Evolutionary conservation across 1,140 invertebrate genomes (phyloP), one percentile per base, ranked within the genome.

Genomic region (Caenorhabditis remanei): DNA sequence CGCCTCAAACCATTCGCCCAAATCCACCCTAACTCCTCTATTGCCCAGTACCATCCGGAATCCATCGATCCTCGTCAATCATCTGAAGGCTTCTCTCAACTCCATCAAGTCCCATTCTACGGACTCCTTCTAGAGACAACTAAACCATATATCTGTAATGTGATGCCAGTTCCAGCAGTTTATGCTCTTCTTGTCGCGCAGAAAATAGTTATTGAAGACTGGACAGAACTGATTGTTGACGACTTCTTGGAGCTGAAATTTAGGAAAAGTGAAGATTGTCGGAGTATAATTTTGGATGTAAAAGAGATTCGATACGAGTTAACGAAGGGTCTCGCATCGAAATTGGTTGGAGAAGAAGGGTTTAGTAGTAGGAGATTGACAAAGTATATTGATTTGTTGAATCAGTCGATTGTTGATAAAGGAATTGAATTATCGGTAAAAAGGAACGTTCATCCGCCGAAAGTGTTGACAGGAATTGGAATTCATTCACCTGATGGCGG

Each of bases 1-100:
- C 75, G 87, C 2, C 43, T 85, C 19, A 88, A 88, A 55, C 87
- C 87, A 16, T 88, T 85, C 55, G 14, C 83, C 16, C 87, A 85
- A 63, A 88, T 88, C 50, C 87, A 88, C 58, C 87, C 87, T 1
- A 88, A 88, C 63, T 88, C 87, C 19, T 85, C 87, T 4, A 46
- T 85, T 43, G 87, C 84, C 32, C 87, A 88, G 32, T 88, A 88
- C 48, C 87, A 88, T 85, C 86, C 84, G 46, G 87, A 84, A 84
- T 32, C 83, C 9, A 63, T 85, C 6, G 65, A 84, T 55, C 61
- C 87, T 21, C 41, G 61, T 16, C 40, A 53, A n/a, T 16, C 41
- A 4, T 43, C 24, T 6, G 50, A 87, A 40, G 48, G 58, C 6
- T 53, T 43, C 21, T 84, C 87, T 3, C 58, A 14, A 11, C 61